Base-by-base conservation (phyloP, 1,140 invertebrate species). In the Hylaeus anthracinus region DNA sequence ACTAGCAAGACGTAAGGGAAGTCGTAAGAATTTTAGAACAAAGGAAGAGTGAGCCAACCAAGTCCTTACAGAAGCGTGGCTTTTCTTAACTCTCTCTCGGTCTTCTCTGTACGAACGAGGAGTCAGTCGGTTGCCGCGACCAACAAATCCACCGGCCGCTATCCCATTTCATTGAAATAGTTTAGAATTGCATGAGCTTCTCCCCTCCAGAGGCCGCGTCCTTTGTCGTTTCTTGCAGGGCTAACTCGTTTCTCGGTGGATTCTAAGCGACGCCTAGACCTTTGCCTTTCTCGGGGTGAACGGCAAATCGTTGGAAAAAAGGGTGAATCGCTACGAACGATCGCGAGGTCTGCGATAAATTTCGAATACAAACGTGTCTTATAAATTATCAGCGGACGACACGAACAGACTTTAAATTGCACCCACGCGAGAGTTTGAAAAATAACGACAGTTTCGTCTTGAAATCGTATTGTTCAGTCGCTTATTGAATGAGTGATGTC, bases 91-190 rank as follows among this genome's bases (percentile, higher is more conserved):
- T 83, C 39, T 58, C 37, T 15, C n/a, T 14, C 0, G 53, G 60
- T 71, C 12, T 43, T 41, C 9, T 43, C 51, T 61, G n/a, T 51
- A 56, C 58, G 60, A 69, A 60, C 71, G 72, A 81, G 66, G 14
- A 53, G 61, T 39, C 60, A 66, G 78, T 45, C 79, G 73, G 79
- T 56, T 75, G 53, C 64, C 15, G 69, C 85, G 73, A 79, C 83
- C 76, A 87, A 82, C 85, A 87, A 87, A 87, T 87, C 85, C 72
- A 85, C 87, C 79, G 73, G 82, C 66, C 75, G 82, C 80, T 86
- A 88, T 88, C 88, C 86, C 86, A 88, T 90, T 90, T 90, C 88
- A 90, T 90, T 90, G 89, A 88, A 90, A 90, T 90, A 90, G 84
- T 90, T 90, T 90, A 88, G 89, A 90, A 90, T 90, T 90, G 88